Evolutionary conservation across 2,113 vertebrate genomes (phyloP).

Genomic region (Andinoacara biseriatus): DNA sequence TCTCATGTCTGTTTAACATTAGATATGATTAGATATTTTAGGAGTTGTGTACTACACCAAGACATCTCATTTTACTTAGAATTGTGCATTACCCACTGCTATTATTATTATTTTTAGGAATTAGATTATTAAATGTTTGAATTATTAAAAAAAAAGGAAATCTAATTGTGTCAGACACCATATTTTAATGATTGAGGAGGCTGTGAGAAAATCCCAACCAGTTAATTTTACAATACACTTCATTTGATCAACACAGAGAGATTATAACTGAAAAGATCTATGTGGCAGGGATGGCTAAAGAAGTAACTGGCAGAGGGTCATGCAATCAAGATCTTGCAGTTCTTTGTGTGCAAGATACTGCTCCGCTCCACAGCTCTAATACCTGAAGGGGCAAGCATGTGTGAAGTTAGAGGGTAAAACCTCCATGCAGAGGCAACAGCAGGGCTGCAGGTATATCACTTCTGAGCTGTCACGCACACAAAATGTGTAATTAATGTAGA

Average conservation of each 20-base stretch:
- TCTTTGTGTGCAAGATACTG: neutral
- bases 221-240: constrained; percentile 29
- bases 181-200: neutral
- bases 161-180: neutral
- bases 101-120: neutral
- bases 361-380: constrained; percentile 3
- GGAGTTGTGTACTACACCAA: neutral
- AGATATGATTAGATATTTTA: neutral
- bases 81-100: neutral
- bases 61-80: neutral
- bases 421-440: constrained; percentile 17
- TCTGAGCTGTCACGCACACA: constrained; percentile 26
- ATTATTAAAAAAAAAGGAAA: neutral
- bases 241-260: constrained; percentile 49
- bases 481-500: constrained; percentile 15
- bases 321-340: constrained; percentile 12
- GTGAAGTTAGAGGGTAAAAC: constrained; percentile 35
- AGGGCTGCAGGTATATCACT: constrained; percentile 27
- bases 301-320: constrained; percentile 14
- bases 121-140: too few species aligned
- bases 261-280: constrained; percentile 42
- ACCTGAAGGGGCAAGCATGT: constrained; percentile 27
- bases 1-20: neutral
- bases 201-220: constrained; percentile 18
- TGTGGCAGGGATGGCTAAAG: constrained; percentile 11